Base-by-base conservation (phyloP, 2,888 invertebrate genomes). In the Apotomis betuletana region DNA sequence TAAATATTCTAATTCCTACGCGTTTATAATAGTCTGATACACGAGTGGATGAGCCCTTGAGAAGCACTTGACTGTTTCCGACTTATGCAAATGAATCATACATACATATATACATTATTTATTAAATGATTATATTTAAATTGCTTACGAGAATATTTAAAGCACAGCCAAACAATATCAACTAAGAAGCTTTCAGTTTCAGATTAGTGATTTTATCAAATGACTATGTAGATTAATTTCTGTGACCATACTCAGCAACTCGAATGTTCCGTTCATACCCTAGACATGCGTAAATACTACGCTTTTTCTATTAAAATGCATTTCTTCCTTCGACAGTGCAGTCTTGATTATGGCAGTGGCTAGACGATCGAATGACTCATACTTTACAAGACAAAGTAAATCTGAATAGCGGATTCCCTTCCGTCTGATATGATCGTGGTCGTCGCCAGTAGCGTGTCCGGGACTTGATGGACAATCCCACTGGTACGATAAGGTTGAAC, bases 341-440 rank as follows among this genome's bases (percentile, higher is more conserved):
- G 6, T 12, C 54, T 4, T 27, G 55, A 55, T 57, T 55, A 46
- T 55, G 55, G 36, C 55, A 46, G 41, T 52, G 38, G 44, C 55
- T 27, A 15, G 15, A 44, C 55, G 44, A 27, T 55, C 44, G 55
- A 67, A 15, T 57, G 67, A 62, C 4, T 67, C 67, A 55, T n/a
- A 13, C 61, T 36, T 55, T 49, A 41, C 41, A 58, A 58, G 8
- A 65, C 55, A 27, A 65, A 60, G 65, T 67, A 57, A 67, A 71
- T 72, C 74, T 71, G 49, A 49, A 52, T 55, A 52, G 62, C 54
- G 54, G 54, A 74, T 72, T 27, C 68, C 63, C 58, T 67, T 59
- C 65, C 46, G 67, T 67, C 49, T 51, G 73, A 74, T 74, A 74
- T 41, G 49, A 73, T 67, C 73, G 54, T 49, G 49, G 46, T 36